Percentiles rank a stretch among this genome's conserved stretches.
phyloP scores from a whole-genome alignment of 2,797 vertebrate genomes.

The Menidia menidia region DNA sequence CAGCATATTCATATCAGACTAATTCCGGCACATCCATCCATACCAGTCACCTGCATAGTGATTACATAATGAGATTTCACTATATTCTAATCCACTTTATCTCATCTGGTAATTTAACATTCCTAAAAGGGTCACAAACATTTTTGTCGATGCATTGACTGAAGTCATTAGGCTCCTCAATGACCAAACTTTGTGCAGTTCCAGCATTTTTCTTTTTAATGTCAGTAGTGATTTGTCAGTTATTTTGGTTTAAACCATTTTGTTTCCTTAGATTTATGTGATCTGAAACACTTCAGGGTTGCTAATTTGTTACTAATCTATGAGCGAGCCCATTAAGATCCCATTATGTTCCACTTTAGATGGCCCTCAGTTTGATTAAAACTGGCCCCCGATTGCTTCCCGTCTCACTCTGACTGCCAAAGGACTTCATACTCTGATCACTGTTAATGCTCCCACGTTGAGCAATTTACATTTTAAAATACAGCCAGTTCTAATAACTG shows the following conservation, averaged over 20 bases:
- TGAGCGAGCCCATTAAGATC: background rate
- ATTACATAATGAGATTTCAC: too few relatives aligned
- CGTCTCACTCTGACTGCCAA: too few relatives aligned
- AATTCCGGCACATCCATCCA: slow-evolving; percentile 4
- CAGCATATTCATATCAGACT: slow-evolving; percentile 1
- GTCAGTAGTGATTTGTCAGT: too few relatives aligned
- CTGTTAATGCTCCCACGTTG: background rate
- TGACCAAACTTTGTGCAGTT: too few relatives aligned
- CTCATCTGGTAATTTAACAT: too few relatives aligned
- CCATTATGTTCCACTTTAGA: background rate
- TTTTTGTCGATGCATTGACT: too few relatives aligned
- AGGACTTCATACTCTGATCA: background rate
- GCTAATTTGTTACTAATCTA: background rate
- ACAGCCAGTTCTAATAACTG: background rate
- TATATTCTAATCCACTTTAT: too few relatives aligned
- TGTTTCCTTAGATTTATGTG: background rate
- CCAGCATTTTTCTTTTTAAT: too few relatives aligned
- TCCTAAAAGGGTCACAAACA: too few relatives aligned
- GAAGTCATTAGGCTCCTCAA: too few relatives aligned
- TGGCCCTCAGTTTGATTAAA: background rate
- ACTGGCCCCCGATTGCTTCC: too few relatives aligned
- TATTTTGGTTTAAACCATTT: background rate
- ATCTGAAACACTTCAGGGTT: background rate
- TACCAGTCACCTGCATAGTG: slow-evolving; percentile 16
- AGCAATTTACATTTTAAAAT: background rate